Evolutionary conservation across 2,113 vertebrate species (phyloP).

Genomic region (Platysteira castanea): DNA sequence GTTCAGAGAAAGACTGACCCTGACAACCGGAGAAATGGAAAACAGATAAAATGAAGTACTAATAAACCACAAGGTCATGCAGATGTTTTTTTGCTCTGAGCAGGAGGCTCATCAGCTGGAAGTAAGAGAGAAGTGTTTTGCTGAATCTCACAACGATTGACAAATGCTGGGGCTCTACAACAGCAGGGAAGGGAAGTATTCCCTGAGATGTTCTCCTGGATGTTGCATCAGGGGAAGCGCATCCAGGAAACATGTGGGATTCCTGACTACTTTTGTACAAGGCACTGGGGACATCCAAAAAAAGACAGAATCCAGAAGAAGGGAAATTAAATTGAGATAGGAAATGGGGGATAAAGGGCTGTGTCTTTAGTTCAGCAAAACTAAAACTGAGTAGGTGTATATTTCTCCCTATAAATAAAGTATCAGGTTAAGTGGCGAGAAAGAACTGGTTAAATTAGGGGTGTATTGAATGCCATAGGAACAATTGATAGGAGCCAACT

Average conservation of each 20-base stretch:
- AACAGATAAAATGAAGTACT: neutral
- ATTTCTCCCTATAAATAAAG: neutral
- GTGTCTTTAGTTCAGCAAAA: neutral
- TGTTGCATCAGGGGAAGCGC: slow-evolving; percentile 55
- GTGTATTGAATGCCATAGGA: neutral
- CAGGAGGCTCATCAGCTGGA: slow-evolving; percentile 25
- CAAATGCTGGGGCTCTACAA: neutral
- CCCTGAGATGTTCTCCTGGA: slow-evolving; percentile 29
- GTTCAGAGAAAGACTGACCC: slow-evolving; percentile 25
- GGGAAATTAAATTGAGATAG: neutral
- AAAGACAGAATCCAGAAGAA: slow-evolving; percentile 13
- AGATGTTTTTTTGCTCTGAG: slow-evolving; percentile 39
- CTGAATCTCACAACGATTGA: slow-evolving; percentile 9
- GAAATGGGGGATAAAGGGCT: neutral
- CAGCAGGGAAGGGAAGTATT: slow-evolving; percentile 27
- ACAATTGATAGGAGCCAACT: neutral
- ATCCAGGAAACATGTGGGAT: slow-evolving; percentile 59
- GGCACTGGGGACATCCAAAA: slow-evolving; percentile 47
- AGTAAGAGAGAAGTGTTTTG: slow-evolving; percentile 39
- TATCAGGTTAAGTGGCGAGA: neutral
- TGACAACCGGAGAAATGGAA: slow-evolving; percentile 32
- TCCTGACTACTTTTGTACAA: slow-evolving; percentile 42
- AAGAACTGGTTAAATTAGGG: neutral
- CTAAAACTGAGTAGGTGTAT: neutral
- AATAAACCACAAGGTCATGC: slow-evolving; percentile 61